Base-by-base conservation (phyloP, 2,797 vertebrate genomes). In the Pseudopleuronectes americanus region DNA sequence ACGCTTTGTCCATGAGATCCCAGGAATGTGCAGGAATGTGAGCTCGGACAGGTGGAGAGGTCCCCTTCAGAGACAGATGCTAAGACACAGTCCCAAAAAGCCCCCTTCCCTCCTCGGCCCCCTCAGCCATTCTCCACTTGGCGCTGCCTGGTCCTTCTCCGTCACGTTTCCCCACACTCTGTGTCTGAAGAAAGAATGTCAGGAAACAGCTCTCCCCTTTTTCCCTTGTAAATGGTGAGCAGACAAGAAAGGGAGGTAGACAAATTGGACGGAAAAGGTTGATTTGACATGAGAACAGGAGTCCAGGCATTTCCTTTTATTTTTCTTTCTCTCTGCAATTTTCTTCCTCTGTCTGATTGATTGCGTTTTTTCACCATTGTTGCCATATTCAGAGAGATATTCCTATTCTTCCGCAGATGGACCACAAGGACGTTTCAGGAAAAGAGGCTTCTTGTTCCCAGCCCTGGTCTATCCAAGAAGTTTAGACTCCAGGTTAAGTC, bases 11-110 rank as follows among this genome's bases (percentile, higher is more conserved):
- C 77, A 60, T 56, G 57, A 73, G 74, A 77, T 77, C 68, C 73
- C 76, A 77, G 87, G 91, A 92, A 92, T 90, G 85, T 81, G 65
- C 76, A 77, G 84, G 90, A 92, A 92, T 92, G 86, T 89, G 55
- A 79, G 36, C 74, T 76, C 22, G 38, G 54, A 81, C 91, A 91
- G 89, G 90, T 91, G 90, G 82, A 78, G 69, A 79, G 83, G 81
- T 88, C 75, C 81, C 76, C 71, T 21, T 74, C 64, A 58, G 74
- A 79, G 71, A 87, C 61, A 80, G 79, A 87, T 75, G 74, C 73
- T 71, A 71, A 78, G 56, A 84, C 76, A 76, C 66, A 74, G 61
- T 52, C 48, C 48, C 41, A 64, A 45, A 45, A 69, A 16, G 26
- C 61, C 21, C 22, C 24, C 22, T 28, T 1, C 23, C 52, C 28